phyloP scores from a whole-genome alignment of 2,113 vertebrate species.

The Upupa epops region DNA sequence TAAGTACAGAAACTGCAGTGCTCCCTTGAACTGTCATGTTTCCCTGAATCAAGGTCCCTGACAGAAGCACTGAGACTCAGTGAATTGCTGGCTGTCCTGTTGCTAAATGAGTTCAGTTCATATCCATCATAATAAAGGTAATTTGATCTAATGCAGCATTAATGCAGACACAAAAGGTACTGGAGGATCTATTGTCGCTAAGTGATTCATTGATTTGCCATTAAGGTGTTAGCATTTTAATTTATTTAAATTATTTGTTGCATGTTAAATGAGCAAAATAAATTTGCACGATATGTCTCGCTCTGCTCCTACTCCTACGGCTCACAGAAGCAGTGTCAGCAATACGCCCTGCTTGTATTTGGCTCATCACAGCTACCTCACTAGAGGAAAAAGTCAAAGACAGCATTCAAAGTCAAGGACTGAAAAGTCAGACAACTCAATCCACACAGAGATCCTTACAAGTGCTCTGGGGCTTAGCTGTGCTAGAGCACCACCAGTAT shows the following conservation, averaged over 20 bases:
- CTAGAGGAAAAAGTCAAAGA: neutral
- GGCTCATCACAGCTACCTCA: neutral
- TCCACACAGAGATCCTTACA: neutral
- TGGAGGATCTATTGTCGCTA: slow-evolving; percentile 23
- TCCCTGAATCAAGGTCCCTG: neutral
- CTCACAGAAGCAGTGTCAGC: slow-evolving; percentile 24
- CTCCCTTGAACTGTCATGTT: neutral
- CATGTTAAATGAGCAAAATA: slow-evolving; percentile 46
- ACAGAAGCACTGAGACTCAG: neutral
- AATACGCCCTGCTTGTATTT: neutral
- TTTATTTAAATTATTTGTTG: slow-evolving; percentile 58
- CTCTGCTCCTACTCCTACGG: neutral
- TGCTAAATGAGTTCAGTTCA: slow-evolving; percentile 16
- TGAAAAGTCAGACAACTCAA: neutral
- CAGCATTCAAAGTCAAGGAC: neutral
- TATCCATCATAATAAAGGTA: slow-evolving; percentile 46
- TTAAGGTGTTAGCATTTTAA: slow-evolving; percentile 41
- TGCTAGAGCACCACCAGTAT: neutral
- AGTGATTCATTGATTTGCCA: slow-evolving; percentile 59
- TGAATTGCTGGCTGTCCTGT: neutral
- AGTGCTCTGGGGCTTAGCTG: neutral
- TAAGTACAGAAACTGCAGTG: neutral
- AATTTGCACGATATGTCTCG: neutral
- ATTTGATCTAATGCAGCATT: slow-evolving; percentile 46
- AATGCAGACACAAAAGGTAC: slow-evolving; percentile 43